phyloP scores from a whole-genome alignment of 1,140 invertebrate species.

The Formica exsecta region DNA sequence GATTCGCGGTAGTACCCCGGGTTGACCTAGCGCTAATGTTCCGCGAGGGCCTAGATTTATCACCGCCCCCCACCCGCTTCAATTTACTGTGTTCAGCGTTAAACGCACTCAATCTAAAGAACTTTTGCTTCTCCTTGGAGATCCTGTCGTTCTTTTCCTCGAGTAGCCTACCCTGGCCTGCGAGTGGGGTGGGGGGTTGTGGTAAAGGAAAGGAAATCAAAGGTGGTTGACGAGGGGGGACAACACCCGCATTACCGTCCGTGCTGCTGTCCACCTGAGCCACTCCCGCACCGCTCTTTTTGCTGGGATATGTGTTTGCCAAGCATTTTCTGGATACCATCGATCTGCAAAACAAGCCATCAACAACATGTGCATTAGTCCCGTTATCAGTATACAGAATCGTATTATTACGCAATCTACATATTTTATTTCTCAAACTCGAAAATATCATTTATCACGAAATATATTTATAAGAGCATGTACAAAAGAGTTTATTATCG shows the following conservation, averaged over 20 bases:
- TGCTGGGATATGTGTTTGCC: constrained; percentile 76
- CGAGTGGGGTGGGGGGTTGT: constrained; percentile 84
- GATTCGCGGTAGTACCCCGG: constrained; percentile 67
- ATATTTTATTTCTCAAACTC: neutral
- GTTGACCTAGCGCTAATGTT: constrained; percentile 75
- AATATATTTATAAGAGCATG: neutral
- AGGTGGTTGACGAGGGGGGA: constrained; percentile 86
- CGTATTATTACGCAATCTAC: neutral
- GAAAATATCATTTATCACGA: neutral
- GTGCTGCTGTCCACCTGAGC: constrained; percentile 87
- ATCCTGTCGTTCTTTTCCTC: constrained; percentile 91
- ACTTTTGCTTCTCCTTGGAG: constrained; percentile 95
- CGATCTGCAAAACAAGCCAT: constrained; percentile 77
- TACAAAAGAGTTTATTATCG: neutral
- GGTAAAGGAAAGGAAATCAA: constrained; percentile 84
- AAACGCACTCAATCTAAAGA: constrained; percentile 92
- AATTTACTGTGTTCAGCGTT: constrained; percentile 87
- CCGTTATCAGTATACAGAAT: neutral
- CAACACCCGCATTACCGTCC: constrained; percentile 88
- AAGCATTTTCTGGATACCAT: constrained; percentile 81
- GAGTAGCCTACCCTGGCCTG: constrained; percentile 85
- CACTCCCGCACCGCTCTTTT: constrained; percentile 80
- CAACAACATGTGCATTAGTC: neutral
- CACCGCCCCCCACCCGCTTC: constrained; percentile 85
- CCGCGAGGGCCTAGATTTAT: constrained; percentile 73